Percentiles rank a stretch among this genome's conserved stretches.
Conservation (phyloP, 2,113 vertebrate species). For the Pangasianodon hypophthalmus region DNA sequence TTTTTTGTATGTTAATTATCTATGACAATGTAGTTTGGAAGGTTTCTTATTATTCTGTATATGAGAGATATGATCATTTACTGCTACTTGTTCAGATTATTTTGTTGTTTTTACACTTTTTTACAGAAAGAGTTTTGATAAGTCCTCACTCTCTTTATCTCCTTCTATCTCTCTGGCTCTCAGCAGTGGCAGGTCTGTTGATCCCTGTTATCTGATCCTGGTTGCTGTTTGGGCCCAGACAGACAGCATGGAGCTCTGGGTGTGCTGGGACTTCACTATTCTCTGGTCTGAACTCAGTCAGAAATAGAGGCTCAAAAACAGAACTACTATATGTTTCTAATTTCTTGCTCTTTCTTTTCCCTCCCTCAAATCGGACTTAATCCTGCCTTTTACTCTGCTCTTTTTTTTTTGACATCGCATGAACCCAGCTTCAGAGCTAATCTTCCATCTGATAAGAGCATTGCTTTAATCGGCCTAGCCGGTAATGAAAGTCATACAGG, state of each 20-base stretch:
- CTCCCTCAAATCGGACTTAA: constrained; percentile 52
- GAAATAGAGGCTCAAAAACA: constrained; percentile 16
- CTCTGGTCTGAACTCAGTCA: background rate
- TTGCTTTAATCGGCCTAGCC: constrained; percentile 57
- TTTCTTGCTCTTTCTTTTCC: constrained; percentile 33
- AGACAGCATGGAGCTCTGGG: constrained; percentile 12
- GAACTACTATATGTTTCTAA: constrained; percentile 7
- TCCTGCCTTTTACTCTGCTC: constrained; percentile 53
- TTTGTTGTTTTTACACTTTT: background rate
- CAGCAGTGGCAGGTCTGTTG: constrained; percentile 35
- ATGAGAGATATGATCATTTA: background rate
- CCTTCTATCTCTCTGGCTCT: constrained; percentile 28
- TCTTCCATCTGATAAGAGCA: constrained; percentile 51
- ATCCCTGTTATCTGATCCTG: constrained; percentile 37
- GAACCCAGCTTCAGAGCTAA: constrained; percentile 55
- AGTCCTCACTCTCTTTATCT: constrained; percentile 2
- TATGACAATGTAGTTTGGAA: background rate
- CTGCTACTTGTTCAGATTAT: background rate
- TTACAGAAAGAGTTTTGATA: constrained; percentile 19
- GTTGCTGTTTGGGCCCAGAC: constrained; percentile 20
- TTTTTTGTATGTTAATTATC: background rate
- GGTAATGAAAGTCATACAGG: constrained; percentile 52
- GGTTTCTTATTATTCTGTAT: background rate
- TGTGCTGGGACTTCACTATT: constrained; percentile 6
- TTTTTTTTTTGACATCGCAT: constrained; percentile 50